Evolutionary conservation across 2,888 invertebrate species (phyloP), one percentile per base, ranked within the genome.

Genomic region (Linnaemya vulpina): DNA sequence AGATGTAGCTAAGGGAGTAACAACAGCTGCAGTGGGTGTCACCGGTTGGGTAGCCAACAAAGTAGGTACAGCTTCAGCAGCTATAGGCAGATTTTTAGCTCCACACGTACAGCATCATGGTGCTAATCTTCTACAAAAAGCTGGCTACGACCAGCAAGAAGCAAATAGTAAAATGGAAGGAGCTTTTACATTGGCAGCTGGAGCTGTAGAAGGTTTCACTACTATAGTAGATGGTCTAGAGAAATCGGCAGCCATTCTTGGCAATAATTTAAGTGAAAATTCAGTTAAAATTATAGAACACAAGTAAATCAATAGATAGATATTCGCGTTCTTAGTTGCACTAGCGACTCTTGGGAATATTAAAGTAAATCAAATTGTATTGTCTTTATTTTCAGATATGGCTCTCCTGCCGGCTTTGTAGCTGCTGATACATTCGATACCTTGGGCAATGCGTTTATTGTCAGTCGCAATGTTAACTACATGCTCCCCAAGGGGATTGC

Each of bases 271-370:
- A 30, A 94, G 95, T 68, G 93, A 95, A 87, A 96, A 96, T 91
- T 96, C 96, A 0, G 96, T 96, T 0, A 94, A 94, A 89, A 94
- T 96, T 75, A 95, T 96, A 53, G 93, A 95, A 87, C 94, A 96
- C 89, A 96, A 95, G 96, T 96, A 93, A 92, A 93, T 63, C 46
- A n/a, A n/a, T n/a, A n/a, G n/a, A n/a, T n/a, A n/a, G n/a, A n/a
- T n/a, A n/a, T n/a, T n/a, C n/a, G n/a, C n/a, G n/a, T n/a, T n/a
- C n/a, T n/a, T n/a, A n/a, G n/a, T n/a, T n/a, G n/a, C n/a, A n/a
- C 4, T 13, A 35, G 11, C 20, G 20, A 11, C 9, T 38, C 15
- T 63, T 90, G 30, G 62, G 49, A 70, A 40, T 58, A 17, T 8
- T n/a, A 40, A 71, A 13, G 13, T 60, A n/a, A 35, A 63, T 7